Percentiles rank a stretch among this genome's conserved stretches.
Evolutionary conservation across 2,888 invertebrate species (phyloP).

Genomic region (Vesta saturnalis): DNA sequence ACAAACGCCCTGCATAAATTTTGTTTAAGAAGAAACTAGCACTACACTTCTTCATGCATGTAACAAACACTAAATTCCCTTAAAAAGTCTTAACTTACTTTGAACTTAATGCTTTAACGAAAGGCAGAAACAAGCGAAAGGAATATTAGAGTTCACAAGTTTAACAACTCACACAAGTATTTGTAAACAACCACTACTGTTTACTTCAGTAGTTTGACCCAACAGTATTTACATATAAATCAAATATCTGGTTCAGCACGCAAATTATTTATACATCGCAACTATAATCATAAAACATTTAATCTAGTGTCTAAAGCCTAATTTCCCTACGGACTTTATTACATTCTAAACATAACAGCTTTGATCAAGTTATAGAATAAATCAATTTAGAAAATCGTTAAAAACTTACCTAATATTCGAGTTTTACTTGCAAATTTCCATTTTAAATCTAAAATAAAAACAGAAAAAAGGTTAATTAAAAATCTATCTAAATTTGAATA

Average conservation of each 20-base stretch:
- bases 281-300: slow-evolving; percentile 1
- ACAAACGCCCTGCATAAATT: too few relatives aligned
- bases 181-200: not conserved
- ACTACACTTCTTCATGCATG: too few relatives aligned
- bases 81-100: too few relatives aligned
- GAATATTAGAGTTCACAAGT: too few relatives aligned
- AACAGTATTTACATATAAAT: slow-evolving; percentile 1
- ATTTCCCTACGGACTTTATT: slow-evolving; percentile 1
- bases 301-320: slow-evolving; percentile 1
- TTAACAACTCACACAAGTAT: not conserved
- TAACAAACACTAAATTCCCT: too few relatives aligned
- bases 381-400: not conserved
- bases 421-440: slow-evolving; percentile 3
- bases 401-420: slow-evolving; percentile 7
- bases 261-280: not conserved
- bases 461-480: too few relatives aligned
- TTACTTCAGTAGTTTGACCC: not conserved
- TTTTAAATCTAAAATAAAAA: slow-evolving; percentile 29
- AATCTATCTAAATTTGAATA: slow-evolving; percentile 22
- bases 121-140: too few relatives aligned
- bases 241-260: not conserved
- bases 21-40: too few relatives aligned
- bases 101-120: too few relatives aligned
- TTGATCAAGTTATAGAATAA: not conserved
- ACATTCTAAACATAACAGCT: not conserved